A percentile compares a stretch with the other conserved stretches of the same genome.
These are phyloP conservation scores for Anoplius nigerrimus DNA, from an alignment of 2,888 invertebrate species.

Conservation along the genomic window DNA sequence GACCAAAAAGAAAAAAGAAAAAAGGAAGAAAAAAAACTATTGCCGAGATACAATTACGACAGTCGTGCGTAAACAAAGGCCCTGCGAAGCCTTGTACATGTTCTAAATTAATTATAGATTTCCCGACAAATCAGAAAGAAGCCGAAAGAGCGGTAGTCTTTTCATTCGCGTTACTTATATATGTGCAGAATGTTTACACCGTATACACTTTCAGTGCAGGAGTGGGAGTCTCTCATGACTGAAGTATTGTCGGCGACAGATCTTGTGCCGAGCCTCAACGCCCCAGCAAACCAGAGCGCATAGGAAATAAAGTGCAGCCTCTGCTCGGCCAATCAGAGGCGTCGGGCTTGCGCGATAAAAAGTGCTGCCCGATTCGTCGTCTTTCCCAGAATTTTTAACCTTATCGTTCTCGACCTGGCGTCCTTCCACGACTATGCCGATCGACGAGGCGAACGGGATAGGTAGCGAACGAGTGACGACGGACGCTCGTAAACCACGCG, in stretches of 20 bases:
- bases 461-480: no score
- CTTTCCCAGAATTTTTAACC: no score
- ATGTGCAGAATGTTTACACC: slow-evolving; percentile 22
- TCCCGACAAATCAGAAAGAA: slow-evolving; percentile 18
- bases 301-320: no score
- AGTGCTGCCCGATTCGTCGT: no score
- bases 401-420: no score
- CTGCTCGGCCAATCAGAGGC: no score
- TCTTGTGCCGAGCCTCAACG: slow-evolving; percentile 5
- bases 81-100: neutral
- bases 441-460: no score
- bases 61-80: neutral
- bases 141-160: slow-evolving; percentile 23
- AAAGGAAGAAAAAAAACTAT: no score
- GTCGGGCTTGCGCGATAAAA: no score
- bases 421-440: no score
- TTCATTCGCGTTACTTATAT: slow-evolving; percentile 25
- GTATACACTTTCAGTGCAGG: neutral
- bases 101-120: slow-evolving; percentile 5
- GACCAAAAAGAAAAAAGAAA: no score
- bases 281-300: neutral
- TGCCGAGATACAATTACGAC: neutral
- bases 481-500: no score
- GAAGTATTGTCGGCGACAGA: neutral
- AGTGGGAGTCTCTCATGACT: slow-evolving; percentile 17